Evolutionary conservation across 2,888 invertebrate species (phyloP).

Genomic region (Dasypogon diadema): DNA sequence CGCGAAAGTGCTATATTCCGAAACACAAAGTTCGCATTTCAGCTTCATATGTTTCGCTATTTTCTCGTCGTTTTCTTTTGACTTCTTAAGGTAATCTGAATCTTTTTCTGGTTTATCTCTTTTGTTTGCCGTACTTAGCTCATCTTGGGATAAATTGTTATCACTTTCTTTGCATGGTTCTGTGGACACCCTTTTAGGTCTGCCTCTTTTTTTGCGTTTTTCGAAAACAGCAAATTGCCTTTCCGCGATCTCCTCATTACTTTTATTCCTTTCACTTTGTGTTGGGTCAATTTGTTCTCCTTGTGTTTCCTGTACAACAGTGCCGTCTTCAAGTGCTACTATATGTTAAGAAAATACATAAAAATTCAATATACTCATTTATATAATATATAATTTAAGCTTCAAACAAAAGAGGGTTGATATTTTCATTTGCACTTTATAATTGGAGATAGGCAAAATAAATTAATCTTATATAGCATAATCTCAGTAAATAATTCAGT

Average conservation of each 20-base stretch:
- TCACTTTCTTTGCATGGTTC: not conserved
- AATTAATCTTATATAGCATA: too few relatives aligned
- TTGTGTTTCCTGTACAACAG: not conserved
- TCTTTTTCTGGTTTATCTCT: slow-evolving; percentile 63
- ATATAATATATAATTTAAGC: too few relatives aligned
- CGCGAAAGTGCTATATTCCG: slow-evolving; percentile 62
- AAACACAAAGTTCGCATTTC: slow-evolving; percentile 63
- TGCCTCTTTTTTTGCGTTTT: slow-evolving; percentile 16
- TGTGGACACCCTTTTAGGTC: not conserved
- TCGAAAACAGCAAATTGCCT: not conserved
- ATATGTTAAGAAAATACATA: too few relatives aligned
- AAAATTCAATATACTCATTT: too few relatives aligned
- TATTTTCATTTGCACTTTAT: too few relatives aligned
- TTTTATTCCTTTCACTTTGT: too few relatives aligned
- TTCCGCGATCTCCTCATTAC: not conserved
- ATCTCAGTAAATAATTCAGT: too few relatives aligned
- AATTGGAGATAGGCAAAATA: too few relatives aligned
- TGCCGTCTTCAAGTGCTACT: too few relatives aligned
- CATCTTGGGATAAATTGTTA: not conserved
- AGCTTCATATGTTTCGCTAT: slow-evolving; percentile 65
- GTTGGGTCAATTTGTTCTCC: not conserved
- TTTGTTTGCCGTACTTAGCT: slow-evolving; percentile 51
- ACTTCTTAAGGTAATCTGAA: slow-evolving; percentile 49
- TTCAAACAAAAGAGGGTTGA: too few relatives aligned
- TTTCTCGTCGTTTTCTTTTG: slow-evolving; percentile 63